These are phyloP conservation scores for Rhysida immarginata DNA, from an alignment of 1,140 invertebrate species.

Conservation along the genomic window DNA sequence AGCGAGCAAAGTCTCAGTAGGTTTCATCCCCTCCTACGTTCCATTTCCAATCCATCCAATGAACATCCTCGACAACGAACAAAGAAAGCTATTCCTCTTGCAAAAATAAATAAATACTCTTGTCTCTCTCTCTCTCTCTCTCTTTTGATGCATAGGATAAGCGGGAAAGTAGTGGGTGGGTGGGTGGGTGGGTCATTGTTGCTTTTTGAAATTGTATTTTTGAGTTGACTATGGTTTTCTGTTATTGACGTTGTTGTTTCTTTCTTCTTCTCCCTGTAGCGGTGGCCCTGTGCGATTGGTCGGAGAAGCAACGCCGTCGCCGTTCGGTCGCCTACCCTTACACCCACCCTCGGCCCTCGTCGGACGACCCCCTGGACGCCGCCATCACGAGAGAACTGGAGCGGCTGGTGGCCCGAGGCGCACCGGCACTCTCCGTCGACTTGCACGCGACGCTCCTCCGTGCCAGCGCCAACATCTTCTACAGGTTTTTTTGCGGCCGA, in stretches of 20 bases:
- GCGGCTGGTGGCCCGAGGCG: slow-evolving; percentile 12
- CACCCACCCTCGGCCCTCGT: slow-evolving; percentile 47
- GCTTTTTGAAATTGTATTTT: too few relatives aligned
- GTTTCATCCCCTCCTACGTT: too few relatives aligned
- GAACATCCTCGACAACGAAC: too few relatives aligned
- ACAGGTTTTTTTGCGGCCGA: slow-evolving; percentile 62
- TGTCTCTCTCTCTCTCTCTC: too few relatives aligned
- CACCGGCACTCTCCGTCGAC: neutral
- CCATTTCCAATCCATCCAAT: too few relatives aligned
- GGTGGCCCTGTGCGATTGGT: slow-evolving; percentile 72
- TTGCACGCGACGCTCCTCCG: slow-evolving; percentile 27
- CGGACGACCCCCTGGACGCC: slow-evolving; percentile 11
- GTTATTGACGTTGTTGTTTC: slow-evolving; percentile 10
- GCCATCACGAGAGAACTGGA: slow-evolving; percentile 15
- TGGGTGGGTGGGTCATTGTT: too few relatives aligned
- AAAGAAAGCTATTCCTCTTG: too few relatives aligned
- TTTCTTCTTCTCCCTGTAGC: slow-evolving; percentile 48
- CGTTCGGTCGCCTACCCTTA: slow-evolving; percentile 58
- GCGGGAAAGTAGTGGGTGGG: too few relatives aligned
- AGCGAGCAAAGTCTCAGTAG: too few relatives aligned
- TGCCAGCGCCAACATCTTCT: slow-evolving; percentile 68
- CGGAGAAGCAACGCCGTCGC: slow-evolving; percentile 55
- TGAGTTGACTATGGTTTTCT: too few relatives aligned
- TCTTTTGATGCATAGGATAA: too few relatives aligned
- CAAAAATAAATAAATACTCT: too few relatives aligned